These are phyloP conservation scores for Gymnothorax javanicus DNA, from an alignment of 2,797 vertebrate species.

Conservation along the genomic window DNA sequence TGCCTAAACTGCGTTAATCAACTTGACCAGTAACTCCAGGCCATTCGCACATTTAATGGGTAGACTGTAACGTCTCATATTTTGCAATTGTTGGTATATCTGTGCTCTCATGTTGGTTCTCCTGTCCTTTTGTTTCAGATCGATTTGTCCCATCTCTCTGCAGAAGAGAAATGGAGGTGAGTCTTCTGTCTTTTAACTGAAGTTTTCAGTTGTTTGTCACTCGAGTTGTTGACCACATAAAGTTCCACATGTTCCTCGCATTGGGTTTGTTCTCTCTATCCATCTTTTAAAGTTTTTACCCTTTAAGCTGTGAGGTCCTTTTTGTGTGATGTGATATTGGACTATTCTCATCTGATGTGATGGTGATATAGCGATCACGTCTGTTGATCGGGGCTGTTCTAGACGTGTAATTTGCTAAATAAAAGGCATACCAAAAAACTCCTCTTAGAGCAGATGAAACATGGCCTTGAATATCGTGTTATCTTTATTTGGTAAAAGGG, in stretches of 20 bases:
- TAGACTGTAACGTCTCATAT: background rate
- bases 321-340: too few relatives aligned
- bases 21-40: background rate
- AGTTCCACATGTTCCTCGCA: background rate
- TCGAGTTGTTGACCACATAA: background rate
- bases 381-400: too few relatives aligned
- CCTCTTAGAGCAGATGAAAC: background rate
- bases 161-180: conserved; percentile 95
- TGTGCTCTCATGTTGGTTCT: background rate
- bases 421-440: too few relatives aligned
- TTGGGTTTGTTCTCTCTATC: background rate
- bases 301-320: too few relatives aligned
- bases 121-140: conserved; percentile 67
- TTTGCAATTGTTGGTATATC: background rate
- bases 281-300: background rate
- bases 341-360: too few relatives aligned
- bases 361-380: too few relatives aligned
- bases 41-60: background rate
- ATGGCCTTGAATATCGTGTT: background rate
- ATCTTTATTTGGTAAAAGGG: background rate
- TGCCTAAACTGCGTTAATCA: too few relatives aligned
- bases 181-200: background rate
- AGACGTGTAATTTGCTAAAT: too few relatives aligned
- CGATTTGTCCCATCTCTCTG: conserved; percentile 88
- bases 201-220: background rate